Conservation (phyloP, 2,113 vertebrate genomes). For the Mellivora capensis region DNA sequence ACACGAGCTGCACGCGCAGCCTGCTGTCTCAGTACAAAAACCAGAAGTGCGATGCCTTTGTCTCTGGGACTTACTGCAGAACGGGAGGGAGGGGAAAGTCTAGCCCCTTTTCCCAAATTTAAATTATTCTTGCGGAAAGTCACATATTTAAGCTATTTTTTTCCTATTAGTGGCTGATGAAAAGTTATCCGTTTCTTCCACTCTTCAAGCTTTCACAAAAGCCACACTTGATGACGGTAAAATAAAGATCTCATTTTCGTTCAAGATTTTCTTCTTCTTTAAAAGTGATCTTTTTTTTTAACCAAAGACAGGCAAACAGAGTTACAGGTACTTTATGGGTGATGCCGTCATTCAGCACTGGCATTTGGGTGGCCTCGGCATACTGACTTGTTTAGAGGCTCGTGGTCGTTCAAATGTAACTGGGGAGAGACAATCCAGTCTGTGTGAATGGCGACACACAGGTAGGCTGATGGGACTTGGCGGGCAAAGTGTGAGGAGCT, state of each 20-base stretch:
- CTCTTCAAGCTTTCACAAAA: conserved; percentile 2
- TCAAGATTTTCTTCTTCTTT: background rate
- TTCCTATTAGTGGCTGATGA: background rate
- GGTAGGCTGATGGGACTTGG: background rate
- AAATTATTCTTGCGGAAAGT: background rate
- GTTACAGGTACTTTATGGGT: background rate
- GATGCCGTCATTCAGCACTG: too few species aligned
- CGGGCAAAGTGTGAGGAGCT: background rate
- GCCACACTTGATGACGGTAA: background rate
- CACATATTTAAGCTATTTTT: conserved; percentile 9
- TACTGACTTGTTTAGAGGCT: background rate
- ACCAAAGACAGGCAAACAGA: background rate
- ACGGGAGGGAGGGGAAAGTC: background rate
- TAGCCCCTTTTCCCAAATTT: background rate
- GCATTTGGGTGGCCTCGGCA: background rate
- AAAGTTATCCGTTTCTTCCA: conserved; percentile 26
- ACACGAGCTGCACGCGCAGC: background rate
- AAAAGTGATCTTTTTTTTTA: conserved; percentile 10
- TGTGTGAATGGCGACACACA: background rate
- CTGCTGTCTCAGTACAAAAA: background rate
- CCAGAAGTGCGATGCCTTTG: background rate
- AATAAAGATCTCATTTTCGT: background rate
- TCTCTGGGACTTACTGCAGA: conserved; percentile 3
- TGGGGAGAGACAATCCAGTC: background rate
- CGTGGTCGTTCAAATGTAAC: background rate